phyloP scores from a whole-genome alignment of 2,888 invertebrate species.

The Liodrosophila aerea region DNA sequence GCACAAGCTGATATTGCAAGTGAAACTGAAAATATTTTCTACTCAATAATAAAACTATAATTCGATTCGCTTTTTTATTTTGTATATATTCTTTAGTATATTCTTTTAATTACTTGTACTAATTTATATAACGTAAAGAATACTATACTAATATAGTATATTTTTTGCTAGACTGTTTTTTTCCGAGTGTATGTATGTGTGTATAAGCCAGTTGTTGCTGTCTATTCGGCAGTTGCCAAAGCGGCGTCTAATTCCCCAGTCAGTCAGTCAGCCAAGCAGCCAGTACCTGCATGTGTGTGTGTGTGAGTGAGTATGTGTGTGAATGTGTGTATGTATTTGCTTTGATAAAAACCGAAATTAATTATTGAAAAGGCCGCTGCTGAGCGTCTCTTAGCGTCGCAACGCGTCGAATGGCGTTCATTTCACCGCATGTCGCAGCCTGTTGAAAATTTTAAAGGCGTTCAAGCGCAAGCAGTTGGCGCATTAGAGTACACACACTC shows the following conservation, averaged over 20 bases:
- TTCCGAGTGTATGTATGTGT: neutral
- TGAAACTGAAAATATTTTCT: no score
- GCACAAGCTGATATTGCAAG: no score
- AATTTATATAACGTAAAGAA: no score
- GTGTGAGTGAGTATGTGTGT: slow-evolving; percentile 12
- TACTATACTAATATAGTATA: no score
- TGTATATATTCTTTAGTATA: no score
- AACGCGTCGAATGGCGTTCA: slow-evolving; percentile 38
- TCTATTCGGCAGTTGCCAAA: slow-evolving; percentile 61
- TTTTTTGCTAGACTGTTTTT: no score
- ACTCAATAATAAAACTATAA: no score
- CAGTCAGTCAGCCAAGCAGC: slow-evolving; percentile 22
- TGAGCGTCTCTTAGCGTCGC: slow-evolving; percentile 21
- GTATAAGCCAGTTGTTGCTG: slow-evolving; percentile 15
- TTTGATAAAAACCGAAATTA: slow-evolving; percentile 77
- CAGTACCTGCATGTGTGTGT: neutral
- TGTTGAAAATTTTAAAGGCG: slow-evolving; percentile 74
- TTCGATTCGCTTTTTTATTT: no score
- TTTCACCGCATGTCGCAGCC: slow-evolving; percentile 48
- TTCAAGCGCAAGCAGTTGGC: slow-evolving; percentile 76
- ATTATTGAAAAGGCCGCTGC: slow-evolving; percentile 68
- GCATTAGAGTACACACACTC: slow-evolving; percentile 57
- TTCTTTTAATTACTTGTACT: no score
- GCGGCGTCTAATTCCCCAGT: slow-evolving; percentile 57
- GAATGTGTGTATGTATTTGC: slow-evolving; percentile 41